These are phyloP conservation scores for Atethmia centrago DNA, from an alignment of 2,888 invertebrate genomes.

Conservation along the genomic window DNA sequence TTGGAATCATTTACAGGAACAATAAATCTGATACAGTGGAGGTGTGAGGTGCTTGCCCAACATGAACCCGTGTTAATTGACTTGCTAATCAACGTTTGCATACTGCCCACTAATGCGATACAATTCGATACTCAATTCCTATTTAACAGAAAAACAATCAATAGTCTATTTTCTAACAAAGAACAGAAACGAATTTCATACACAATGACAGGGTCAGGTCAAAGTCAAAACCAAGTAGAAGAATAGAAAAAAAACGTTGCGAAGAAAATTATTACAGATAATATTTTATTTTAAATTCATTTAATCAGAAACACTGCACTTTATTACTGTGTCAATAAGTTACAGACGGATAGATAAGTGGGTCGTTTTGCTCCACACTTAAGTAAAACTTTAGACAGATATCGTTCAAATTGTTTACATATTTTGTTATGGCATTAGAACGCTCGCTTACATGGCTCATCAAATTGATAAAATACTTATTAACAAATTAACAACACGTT, in stretches of 20 bases:
- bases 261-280: conserved; percentile 7
- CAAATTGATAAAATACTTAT: conserved; percentile 1
- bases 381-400: conserved; percentile 17
- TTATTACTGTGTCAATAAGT: conserved; percentile 42
- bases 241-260: conserved; percentile 9
- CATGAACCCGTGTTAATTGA: conserved; percentile 77
- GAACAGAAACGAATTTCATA: conserved; percentile 28
- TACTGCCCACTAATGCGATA: conserved; percentile 64
- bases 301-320: conserved; percentile 38
- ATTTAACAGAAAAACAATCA: conserved; percentile 60
- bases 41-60: conserved; percentile 71
- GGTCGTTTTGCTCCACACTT: conserved; percentile 40
- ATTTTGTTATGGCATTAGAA: conserved; percentile 30
- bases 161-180: conserved; percentile 41
- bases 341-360: conserved; percentile 50
- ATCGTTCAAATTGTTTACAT: conserved; percentile 17
- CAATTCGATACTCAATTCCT: conserved; percentile 59
- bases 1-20: conserved; percentile 63
- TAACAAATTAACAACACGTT: conserved; percentile 13
- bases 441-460: not conserved
- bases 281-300: conserved; percentile 32
- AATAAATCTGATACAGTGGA: conserved; percentile 64
- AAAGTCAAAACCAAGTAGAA: not conserved
- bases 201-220: conserved; percentile 34
- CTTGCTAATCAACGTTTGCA: conserved; percentile 78